Evolutionary conservation across 2,888 invertebrate genomes (phyloP).

Genomic region (Cremastobaeus sp.): DNA sequence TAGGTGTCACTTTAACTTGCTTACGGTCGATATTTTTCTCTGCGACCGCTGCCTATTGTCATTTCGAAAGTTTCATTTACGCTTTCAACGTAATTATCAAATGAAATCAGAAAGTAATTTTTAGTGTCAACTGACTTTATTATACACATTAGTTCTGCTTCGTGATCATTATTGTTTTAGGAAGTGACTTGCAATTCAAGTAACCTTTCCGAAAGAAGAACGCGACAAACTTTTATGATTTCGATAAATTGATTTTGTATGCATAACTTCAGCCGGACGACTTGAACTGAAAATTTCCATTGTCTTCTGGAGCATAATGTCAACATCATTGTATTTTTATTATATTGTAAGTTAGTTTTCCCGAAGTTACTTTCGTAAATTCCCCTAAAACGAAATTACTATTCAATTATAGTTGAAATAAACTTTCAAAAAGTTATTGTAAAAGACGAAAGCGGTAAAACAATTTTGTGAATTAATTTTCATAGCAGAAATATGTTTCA

Average conservation of each 20-base stretch:
- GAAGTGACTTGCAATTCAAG: slow-evolving; percentile 4
- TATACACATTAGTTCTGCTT: not conserved
- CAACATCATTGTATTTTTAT: not conserved
- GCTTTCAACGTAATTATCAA: slow-evolving; percentile 2
- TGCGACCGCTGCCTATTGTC: not conserved
- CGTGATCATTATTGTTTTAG: slow-evolving; percentile 6
- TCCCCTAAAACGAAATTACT: no score
- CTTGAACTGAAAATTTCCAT: not conserved
- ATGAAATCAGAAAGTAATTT: not conserved
- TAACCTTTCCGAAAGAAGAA: no score
- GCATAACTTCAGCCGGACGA: slow-evolving; percentile 2
- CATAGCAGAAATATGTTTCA: no score
- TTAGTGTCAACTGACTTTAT: slow-evolving; percentile 3
- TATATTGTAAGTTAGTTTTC: not conserved
- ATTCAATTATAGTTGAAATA: no score
- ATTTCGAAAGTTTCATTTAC: slow-evolving; percentile 1
- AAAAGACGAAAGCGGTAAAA: no score
- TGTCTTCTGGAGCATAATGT: not conserved
- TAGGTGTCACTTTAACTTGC: slow-evolving; percentile 1
- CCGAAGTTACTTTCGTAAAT: not conserved
- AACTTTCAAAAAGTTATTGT: no score
- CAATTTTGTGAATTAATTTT: no score
- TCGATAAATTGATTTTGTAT: slow-evolving; percentile 12
- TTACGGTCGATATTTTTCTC: slow-evolving; percentile 6
- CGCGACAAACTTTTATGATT: slow-evolving; percentile 18